These are phyloP conservation scores for Amazona finschi DNA, from an alignment of 2,797 vertebrate species.

Conservation along the genomic window DNA sequence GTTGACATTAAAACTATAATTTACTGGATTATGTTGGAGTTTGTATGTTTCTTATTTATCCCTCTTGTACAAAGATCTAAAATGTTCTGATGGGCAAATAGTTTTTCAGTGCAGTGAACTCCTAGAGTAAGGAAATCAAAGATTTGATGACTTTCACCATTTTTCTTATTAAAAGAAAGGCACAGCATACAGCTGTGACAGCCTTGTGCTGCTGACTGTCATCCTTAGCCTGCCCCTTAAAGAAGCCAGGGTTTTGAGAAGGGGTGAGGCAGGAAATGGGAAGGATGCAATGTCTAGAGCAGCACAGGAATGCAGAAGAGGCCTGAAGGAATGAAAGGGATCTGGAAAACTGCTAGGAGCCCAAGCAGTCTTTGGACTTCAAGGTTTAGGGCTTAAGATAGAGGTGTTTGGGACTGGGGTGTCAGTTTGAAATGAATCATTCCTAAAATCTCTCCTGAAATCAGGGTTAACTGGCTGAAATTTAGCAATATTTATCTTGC, in stretches of 20 bases:
- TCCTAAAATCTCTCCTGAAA: background rate
- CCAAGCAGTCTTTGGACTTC: background rate
- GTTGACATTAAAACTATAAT: slow-evolving; percentile 27
- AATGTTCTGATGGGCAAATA: background rate
- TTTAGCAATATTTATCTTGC: background rate
- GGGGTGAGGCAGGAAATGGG: background rate
- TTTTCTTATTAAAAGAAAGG: background rate
- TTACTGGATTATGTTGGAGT: background rate
- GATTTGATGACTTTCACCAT: background rate
- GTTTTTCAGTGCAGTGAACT: background rate
- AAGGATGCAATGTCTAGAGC: background rate
- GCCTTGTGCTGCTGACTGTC: background rate
- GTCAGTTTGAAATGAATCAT: background rate
- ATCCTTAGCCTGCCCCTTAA: background rate
- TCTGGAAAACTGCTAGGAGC: background rate
- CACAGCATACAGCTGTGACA: background rate
- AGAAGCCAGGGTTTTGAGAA: background rate
- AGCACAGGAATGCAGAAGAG: background rate
- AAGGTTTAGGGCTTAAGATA: background rate
- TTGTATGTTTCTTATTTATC: background rate
- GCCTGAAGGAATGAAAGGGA: background rate
- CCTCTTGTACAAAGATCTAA: background rate
- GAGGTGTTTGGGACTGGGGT: background rate
- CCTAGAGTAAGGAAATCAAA: background rate
- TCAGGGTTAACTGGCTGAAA: background rate